A percentile compares a stretch with the other conserved stretches of the same genome.
phyloP scores from a whole-genome alignment of 2,797 vertebrate species.

The Balearica regulorum region DNA sequence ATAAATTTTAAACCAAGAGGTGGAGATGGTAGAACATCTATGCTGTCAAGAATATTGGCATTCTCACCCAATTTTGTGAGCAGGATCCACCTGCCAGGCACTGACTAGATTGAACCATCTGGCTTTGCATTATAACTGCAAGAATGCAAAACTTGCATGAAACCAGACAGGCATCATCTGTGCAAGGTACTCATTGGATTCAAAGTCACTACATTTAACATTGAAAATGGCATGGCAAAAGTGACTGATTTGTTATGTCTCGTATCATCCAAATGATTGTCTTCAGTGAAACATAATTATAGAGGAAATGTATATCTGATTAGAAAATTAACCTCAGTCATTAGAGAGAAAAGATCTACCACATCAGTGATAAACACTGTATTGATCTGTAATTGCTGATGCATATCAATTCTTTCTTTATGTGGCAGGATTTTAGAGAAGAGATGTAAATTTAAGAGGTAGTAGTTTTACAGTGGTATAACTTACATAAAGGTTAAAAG shows the following conservation, averaged over 20 bases:
- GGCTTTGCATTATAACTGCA: background rate
- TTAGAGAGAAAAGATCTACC: background rate
- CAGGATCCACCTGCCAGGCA: background rate
- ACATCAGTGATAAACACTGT: background rate
- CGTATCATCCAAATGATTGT: background rate
- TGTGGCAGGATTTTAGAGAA: background rate
- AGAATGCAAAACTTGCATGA: background rate
- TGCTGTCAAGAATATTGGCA: conserved; percentile 1
- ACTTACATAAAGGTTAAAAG: background rate
- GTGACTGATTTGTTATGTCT: background rate
- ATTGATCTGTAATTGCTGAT: background rate
- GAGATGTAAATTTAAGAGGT: background rate
- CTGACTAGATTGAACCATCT: conserved; percentile 25
- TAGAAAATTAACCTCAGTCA: background rate
- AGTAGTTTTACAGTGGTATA: background rate
- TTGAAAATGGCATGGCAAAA: background rate
- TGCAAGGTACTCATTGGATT: background rate
- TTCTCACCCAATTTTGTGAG: background rate
- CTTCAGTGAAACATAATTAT: background rate
- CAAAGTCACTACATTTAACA: background rate
- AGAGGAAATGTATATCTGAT: background rate
- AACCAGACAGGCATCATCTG: background rate
- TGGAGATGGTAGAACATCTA: background rate
- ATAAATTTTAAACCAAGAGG: background rate
- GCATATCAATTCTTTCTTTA: background rate